Evolutionary conservation across 2,888 invertebrate species (phyloP), one percentile per base, ranked within the genome.

Genomic region (Aphodius granarius): DNA sequence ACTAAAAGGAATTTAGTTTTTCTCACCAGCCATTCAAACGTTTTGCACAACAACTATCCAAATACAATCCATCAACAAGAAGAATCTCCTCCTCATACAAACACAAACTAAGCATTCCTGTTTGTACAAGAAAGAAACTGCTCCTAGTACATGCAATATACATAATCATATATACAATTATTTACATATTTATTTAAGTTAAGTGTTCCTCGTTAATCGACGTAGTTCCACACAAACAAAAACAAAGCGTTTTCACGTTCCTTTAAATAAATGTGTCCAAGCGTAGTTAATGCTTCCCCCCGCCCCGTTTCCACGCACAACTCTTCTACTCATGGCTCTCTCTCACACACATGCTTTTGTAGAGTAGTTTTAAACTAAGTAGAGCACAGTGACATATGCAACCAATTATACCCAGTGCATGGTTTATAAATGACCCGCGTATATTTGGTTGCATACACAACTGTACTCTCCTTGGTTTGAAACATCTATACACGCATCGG

Each of bases 281-380:
- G 87, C 86, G 86, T 87, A 86, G 83, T 84, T 86, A 83, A 85
- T 86, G 87, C 86, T 85, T 86, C 86, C 86, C 86, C 86, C 86
- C 85, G 81, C 84, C 66, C 66, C 23, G 18, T 63, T 15, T 21
- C 66, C 66, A 22, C 43, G 43, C 62, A 72, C 62, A 17, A 43
- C 15, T 72, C 72, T 66, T 66, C 65, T 15, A 9, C 21, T 64
- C 17, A 17, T 18, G 22, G 9, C 71, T 71, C 18, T 20, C 19
- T 62, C 22, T 18, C 23, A 15, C 17, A 16, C 19, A 21, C 43
- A 18, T 19, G n/a, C n/a, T n/a, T n/a, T n/a, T n/a, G n/a, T n/a
- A n/a, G n/a, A n/a, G n/a, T n/a, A n/a, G n/a, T n/a, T n/a, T n/a
- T n/a, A n/a, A n/a, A n/a, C n/a, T n/a, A n/a, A n/a, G n/a, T n/a